Evolutionary conservation across 2,113 vertebrate species (phyloP).

Genomic region (Prunella himalayana): DNA sequence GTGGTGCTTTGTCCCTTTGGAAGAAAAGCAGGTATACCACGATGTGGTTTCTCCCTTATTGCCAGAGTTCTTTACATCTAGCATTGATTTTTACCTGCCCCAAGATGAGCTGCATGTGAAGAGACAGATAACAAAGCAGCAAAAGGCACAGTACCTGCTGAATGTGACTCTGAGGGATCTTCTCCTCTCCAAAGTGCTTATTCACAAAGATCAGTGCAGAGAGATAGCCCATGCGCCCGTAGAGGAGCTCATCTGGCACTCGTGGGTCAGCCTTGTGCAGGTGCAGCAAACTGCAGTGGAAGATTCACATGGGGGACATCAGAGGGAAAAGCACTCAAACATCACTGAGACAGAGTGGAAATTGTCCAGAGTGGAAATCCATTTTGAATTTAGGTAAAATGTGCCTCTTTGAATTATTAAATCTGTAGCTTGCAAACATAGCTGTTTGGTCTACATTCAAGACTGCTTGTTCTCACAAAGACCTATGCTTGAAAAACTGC

Average conservation of each 20-base stretch:
- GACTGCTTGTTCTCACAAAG: no score
- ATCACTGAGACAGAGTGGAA: not conserved
- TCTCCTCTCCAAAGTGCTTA: conserved; percentile 86
- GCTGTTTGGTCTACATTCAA: no score
- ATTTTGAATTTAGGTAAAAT: no score
- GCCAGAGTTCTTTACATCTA: not conserved
- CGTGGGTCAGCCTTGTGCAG: conserved; percentile 75
- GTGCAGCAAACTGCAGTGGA: conserved; percentile 81
- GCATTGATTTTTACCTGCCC: not conserved
- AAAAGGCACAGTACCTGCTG: conserved; percentile 80
- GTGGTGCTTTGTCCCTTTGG: not conserved
- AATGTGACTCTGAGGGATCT: conserved; percentile 85
- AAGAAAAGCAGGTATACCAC: not conserved
- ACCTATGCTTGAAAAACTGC: no score
- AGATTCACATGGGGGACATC: not conserved
- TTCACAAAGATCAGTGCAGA: conserved; percentile 89
- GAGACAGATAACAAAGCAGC: not conserved
- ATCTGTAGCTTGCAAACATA: no score
- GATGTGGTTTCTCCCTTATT: not conserved
- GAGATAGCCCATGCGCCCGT: conserved; percentile 89
- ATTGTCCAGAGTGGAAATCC: no score
- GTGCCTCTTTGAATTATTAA: no score
- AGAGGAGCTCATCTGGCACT: conserved; percentile 88
- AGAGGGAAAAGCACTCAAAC: not conserved
- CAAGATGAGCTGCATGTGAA: not conserved